These are phyloP conservation scores for Phyllotreta striolata DNA, from an alignment of 2,888 invertebrate genomes.

Conservation along the genomic window DNA sequence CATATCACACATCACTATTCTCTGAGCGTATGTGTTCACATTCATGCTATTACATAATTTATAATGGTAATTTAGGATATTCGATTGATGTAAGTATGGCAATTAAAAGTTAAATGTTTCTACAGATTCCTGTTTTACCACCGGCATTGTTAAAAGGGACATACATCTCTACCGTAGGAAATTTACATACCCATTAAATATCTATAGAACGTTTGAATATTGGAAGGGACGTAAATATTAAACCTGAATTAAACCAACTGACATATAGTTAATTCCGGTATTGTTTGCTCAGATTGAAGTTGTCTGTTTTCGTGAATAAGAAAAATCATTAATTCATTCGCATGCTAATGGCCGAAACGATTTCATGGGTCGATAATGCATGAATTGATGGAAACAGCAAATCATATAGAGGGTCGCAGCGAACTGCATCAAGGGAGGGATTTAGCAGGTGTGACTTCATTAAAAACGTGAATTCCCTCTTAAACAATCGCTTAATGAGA, in stretches of 20 bases:
- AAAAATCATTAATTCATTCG: conserved; percentile 22
- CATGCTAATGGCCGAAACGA: conserved; percentile 13
- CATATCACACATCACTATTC: too few relatives aligned
- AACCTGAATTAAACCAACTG: conserved; percentile 29
- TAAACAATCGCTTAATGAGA: too few relatives aligned
- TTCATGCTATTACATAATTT: background rate
- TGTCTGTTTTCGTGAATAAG: conserved; percentile 16
- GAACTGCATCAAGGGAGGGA: background rate
- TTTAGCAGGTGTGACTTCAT: too few relatives aligned
- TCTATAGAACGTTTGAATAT: conserved; percentile 27
- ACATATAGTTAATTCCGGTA: conserved; percentile 29
- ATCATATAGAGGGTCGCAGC: background rate
- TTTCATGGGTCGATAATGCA: background rate
- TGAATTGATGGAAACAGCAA: background rate
- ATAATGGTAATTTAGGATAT: background rate
- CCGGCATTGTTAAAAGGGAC: conserved; percentile 17
- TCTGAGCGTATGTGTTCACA: too few relatives aligned
- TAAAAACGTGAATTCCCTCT: too few relatives aligned
- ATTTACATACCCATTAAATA: conserved; percentile 32
- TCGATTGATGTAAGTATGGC: background rate
- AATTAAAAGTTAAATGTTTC: background rate
- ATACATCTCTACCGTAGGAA: conserved; percentile 22
- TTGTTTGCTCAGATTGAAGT: conserved; percentile 25
- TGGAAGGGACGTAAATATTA: conserved; percentile 31
- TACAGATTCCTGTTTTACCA: conserved; percentile 1